Evolutionary conservation across 1,140 invertebrate genomes (phyloP), one percentile per base, ranked within the genome.

Genomic region (Cyrtorhinus lividipennis): DNA sequence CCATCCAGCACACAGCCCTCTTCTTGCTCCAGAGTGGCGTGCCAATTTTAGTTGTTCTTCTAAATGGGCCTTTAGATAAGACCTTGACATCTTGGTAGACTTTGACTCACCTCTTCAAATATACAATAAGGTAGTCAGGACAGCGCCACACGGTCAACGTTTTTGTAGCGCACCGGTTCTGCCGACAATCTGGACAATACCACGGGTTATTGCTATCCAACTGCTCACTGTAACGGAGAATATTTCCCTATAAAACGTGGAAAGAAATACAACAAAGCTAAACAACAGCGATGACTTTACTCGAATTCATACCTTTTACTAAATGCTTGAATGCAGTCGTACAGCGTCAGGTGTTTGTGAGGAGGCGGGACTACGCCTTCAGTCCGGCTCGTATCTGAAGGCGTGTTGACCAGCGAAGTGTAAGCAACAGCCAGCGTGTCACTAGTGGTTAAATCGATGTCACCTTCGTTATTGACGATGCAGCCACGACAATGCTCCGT

Each of bases 131-230:
- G 68, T 79, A 84, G 72, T 84, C 81, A 5, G 84, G 83, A 71
- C 81, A 84, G 66, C 80, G 75, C 76, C 83, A 85, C 57, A 86
- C 79, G 10, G 81, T 81, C 53, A 87, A 75, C 8, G 82, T 84
- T 71, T 86, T 86, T 24, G 81, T 84, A 10, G 84, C 84, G 72
- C 81, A 80, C 67, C 83, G 82, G 67, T 85, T 85, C 63, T 75
- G 75, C 67, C 81, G 74, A 69, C 84, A 86, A 61, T 76, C 76
- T 5, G 83, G 83, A 73, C 84, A 86, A 72, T 78, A 84, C 84
- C 84, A 86, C 20, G 83, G 83, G 74, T 85, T 86, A 65, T 83
- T 78, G 67, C 83, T 79, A 70, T 85, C 83, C 66, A 86, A 72
- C 24, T 76, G 76, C 73, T 86, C 84, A 71, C 84, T 85, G 68